phyloP scores from a whole-genome alignment of 2,797 vertebrate genomes.

The Vireo griseus region DNA sequence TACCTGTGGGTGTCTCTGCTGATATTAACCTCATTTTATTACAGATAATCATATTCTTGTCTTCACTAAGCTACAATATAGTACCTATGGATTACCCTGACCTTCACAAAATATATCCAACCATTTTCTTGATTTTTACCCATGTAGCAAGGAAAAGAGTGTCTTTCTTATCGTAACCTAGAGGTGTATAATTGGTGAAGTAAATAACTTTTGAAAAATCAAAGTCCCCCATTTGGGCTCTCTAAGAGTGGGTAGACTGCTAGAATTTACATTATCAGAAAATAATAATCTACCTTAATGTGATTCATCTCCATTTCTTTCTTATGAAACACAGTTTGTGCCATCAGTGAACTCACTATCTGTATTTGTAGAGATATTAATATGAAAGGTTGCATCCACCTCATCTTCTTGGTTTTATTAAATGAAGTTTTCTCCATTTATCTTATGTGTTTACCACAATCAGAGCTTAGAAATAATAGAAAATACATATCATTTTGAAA shows the following conservation, averaged over 20 bases:
- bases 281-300: background rate
- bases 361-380: background rate
- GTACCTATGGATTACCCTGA: background rate
- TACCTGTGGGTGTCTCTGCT: background rate
- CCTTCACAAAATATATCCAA: background rate
- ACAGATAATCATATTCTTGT: background rate
- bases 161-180: background rate
- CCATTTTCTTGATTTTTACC: background rate
- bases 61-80: background rate
- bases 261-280: background rate
- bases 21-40: background rate
- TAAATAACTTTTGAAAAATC: background rate
- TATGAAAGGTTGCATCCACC: background rate
- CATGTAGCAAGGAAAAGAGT: background rate
- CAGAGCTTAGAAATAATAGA: background rate
- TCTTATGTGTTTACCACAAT: background rate
- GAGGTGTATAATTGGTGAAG: background rate
- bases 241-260: background rate
- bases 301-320: background rate
- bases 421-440: background rate
- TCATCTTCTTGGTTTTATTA: background rate
- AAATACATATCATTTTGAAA: background rate
- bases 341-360: background rate
- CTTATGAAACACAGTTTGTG: background rate
- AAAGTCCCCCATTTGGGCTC: background rate